Base-by-base conservation (phyloP, 1,140 invertebrate genomes). In the Diorhabda carinulata region DNA sequence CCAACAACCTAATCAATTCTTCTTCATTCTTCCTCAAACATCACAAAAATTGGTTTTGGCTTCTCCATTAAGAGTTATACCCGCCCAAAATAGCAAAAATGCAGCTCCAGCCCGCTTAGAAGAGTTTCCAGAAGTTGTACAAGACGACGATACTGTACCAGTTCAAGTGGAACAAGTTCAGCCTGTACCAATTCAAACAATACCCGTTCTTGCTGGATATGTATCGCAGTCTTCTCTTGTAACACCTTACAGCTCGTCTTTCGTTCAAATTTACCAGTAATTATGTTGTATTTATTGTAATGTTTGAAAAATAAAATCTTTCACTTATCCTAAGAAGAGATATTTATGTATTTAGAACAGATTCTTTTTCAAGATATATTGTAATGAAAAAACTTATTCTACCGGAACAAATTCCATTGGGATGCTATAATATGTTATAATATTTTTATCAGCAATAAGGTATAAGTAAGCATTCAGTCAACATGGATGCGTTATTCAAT, bases 191-290 rank as follows among this genome's bases (percentile, higher is more conserved):
- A 52, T 65, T 59, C 58, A 71, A 9, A 57, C 63, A 0, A 25
- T 72, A 25, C 71, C 71, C 3, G 42, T 66, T 43, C 68, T 56
- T 9, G 44, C 60, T 41, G 70, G 70, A 4, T 69, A 66, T 9
- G 52, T 64, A 41, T 61, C 71, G 44, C 70, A 71, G 42, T 73
- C 66, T 3, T 66, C 71, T 9, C 57, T 73, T 10, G 64, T 75
- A 42, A 73, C 74, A 40, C 76, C 76, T 0, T 77, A 68, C 45
- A 76, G 76, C 66, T 71, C 70, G 4, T 72, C 70, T 2, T 72
- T 73, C 64, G 70, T 76, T 2, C 76, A 77, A 64, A 71, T 74
- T 67, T 74, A 72, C 45, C 76, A 77, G 56, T 75, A 70, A 73
- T 64, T 41, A 10, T 0, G 8, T 61, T 25, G 1, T 25, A 25